A percentile compares a stretch with the other conserved stretches of the same genome.
Conservation (phyloP, 64 coral and sea anemone species). For the Montipora sp. region DNA sequence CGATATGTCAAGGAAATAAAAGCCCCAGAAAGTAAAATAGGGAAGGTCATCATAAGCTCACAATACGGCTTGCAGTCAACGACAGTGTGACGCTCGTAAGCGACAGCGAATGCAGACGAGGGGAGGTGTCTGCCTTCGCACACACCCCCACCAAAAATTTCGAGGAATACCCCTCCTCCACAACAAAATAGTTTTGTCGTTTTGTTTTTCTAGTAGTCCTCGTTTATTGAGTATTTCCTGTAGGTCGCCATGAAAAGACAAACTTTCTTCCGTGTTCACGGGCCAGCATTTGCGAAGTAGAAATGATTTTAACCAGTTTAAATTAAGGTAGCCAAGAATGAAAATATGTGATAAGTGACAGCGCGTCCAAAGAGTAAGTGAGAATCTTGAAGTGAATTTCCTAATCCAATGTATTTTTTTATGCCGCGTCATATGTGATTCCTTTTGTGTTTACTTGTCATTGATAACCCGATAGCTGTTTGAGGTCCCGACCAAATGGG, state of each 20-base stretch:
- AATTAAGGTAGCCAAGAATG: not conserved
- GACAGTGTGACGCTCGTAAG: too few relatives aligned
- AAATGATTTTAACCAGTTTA: not conserved
- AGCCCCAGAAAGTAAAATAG: too few relatives aligned
- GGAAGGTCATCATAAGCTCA: too few relatives aligned
- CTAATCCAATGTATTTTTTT: not conserved
- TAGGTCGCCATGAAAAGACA: not conserved
- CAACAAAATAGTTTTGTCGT: not conserved
- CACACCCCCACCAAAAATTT: not conserved
- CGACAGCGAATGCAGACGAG: too few relatives aligned
- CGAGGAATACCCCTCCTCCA: not conserved
- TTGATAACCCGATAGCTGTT: not conserved
- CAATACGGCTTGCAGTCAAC: too few relatives aligned
- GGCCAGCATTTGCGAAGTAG: not conserved
- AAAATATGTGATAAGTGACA: not conserved
- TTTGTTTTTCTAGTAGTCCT: not conserved
- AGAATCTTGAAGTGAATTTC: not conserved
- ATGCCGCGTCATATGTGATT: not conserved
- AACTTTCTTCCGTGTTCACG: not conserved
- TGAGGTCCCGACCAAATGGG: not conserved
- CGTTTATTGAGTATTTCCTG: not conserved
- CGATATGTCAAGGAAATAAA: too few relatives aligned
- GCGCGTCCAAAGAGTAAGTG: not conserved
- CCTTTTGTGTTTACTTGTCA: not conserved
- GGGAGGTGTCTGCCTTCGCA: not conserved